Evolutionary conservation across 2,888 invertebrate species (phyloP), one percentile per base, ranked within the genome.

Genomic region (Macaria liturata): DNA sequence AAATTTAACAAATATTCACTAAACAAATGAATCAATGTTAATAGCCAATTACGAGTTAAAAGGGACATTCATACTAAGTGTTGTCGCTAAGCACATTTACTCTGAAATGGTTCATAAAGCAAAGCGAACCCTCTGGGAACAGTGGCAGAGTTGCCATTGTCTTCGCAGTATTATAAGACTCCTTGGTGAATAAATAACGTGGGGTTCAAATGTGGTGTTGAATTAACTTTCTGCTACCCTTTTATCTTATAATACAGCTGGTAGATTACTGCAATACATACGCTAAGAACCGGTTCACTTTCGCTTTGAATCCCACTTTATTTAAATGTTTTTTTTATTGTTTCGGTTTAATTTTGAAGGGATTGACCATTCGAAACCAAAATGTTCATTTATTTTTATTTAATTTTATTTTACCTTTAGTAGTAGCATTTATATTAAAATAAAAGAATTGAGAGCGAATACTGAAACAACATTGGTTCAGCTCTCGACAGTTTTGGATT

Each of bases 401-500:
- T 20, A 20, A 20, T 20, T 20, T 20, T 20, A 2, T 20, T 1
- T 20, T 20, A 20, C 20, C 20, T 20, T 20, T 20, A 20, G 1
- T 20, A 20, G 20, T 20, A 20, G 20, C 20, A 20, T 20, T 37
- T 37, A 6, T 37, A 37, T 37, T 3, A 37, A 42, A 42, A 42
- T 8, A 9, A 9, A 42, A 42, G 42, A 4, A 42, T n/a, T 4
- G 5, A 9, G 9, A 42, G 4, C 32, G 31, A 40, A 42, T 9
- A 46, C 54, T 56, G 9, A 63, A 59, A 60, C 60, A 64, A 64
- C 60, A 59, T 67, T 67, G 62, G 54, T 63, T 53, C 46, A 60
- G 52, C 67, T 57, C 64, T 65, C 64, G 55, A 57, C 59, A 57
- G 54, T 47, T 58, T 44, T 60, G 57, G 62, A 66, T 64, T 61